Evolutionary conservation across 2,797 vertebrate species (phyloP).

Genomic region (Gymnocypris eckloni): DNA sequence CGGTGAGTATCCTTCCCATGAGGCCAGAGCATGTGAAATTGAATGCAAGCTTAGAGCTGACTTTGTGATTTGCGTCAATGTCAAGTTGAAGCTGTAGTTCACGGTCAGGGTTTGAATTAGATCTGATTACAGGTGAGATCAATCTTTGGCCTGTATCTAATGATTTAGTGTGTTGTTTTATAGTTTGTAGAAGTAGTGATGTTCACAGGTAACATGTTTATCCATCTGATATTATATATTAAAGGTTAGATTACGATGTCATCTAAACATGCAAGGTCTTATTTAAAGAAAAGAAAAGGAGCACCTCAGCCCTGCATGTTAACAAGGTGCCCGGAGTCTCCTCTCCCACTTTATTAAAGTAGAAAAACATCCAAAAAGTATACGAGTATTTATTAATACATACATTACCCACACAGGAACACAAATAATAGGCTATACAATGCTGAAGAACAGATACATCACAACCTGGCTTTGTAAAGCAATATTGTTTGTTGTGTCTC

Average conservation of each 20-base stretch:
- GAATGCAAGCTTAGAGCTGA: constrained; percentile 7
- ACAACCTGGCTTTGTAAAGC: not conserved
- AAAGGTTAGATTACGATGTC: not conserved
- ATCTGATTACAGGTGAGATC: constrained; percentile 17
- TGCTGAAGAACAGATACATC: not conserved
- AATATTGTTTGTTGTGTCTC: not conserved
- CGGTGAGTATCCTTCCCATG: constrained; percentile 65
- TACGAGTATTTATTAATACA: too few species aligned
- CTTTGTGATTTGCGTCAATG: not conserved
- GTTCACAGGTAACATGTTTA: not conserved
- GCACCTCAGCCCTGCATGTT: too few species aligned
- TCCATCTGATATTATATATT: not conserved
- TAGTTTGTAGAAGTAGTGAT: not conserved
- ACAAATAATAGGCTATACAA: too few species aligned
- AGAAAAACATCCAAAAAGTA: too few species aligned
- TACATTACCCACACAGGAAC: too few species aligned
- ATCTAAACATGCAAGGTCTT: too few species aligned
- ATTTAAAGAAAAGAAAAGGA: too few species aligned
- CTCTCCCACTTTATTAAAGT: too few species aligned
- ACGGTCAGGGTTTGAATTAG: not conserved
- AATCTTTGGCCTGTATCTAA: not conserved
- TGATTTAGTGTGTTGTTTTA: not conserved
- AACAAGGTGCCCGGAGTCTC: too few species aligned
- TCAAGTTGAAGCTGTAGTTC: constrained; percentile 15
- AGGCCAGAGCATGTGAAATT: constrained; percentile 20